Conservation (phyloP, 2,797 vertebrate species). For the Oceanodroma leucorhoa region DNA sequence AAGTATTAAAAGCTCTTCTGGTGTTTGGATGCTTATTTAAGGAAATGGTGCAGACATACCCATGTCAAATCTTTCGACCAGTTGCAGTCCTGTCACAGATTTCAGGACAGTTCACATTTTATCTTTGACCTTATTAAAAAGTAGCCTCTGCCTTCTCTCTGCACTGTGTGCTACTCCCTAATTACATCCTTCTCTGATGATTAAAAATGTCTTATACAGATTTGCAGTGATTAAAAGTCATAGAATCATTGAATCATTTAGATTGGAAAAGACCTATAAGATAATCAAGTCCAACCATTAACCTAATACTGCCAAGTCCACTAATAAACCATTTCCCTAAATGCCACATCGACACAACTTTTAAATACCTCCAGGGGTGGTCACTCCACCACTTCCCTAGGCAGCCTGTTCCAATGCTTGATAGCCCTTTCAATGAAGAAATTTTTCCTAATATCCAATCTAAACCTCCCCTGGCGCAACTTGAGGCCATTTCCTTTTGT, state of each 20-base stretch:
- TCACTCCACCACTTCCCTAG: not conserved
- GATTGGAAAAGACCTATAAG: not conserved
- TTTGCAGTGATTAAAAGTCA: not conserved
- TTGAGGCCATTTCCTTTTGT: not conserved
- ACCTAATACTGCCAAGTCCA: not conserved
- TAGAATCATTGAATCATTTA: not conserved
- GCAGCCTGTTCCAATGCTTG: not conserved
- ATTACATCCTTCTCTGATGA: not conserved
- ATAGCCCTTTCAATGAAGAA: not conserved
- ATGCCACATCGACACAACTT: not conserved
- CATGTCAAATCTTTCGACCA: not conserved
- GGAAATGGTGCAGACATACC: not conserved
- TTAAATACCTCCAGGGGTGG: not conserved
- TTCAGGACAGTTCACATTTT: not conserved
- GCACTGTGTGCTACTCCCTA: not conserved
- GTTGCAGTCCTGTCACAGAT: not conserved
- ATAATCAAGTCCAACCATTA: not conserved
- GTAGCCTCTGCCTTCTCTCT: not conserved
- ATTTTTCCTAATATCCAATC: not conserved
- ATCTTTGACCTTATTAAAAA: not conserved
- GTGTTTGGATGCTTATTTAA: not conserved
- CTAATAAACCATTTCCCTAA: not conserved
- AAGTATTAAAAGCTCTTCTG: not conserved
- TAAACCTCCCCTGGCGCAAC: not conserved
- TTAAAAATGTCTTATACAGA: not conserved